A percentile compares a stretch with the other conserved stretches of the same genome.
phyloP scores from a whole-genome alignment of 2,888 invertebrate genomes.

The Quadriops clusia region DNA sequence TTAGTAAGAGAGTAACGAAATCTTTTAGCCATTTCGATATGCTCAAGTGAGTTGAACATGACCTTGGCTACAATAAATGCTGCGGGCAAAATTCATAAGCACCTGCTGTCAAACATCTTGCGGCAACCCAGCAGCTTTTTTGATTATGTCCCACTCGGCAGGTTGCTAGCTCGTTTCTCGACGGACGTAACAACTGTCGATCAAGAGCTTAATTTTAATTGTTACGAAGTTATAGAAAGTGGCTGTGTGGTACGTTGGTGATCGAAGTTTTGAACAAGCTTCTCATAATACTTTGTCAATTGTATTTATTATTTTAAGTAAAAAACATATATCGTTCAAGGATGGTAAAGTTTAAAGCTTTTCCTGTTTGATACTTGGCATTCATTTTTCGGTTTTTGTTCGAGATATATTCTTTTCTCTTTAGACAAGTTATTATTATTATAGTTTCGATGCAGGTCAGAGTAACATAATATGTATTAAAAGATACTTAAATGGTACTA shows the following conservation, averaged over 20 bases:
- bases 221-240: slow-evolving; percentile 36
- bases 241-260: slow-evolving; percentile 32
- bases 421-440: no score
- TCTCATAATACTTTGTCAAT: slow-evolving; percentile 1
- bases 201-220: slow-evolving; percentile 43
- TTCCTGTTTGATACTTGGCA: no score
- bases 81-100: slow-evolving; percentile 46
- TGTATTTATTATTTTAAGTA: no score
- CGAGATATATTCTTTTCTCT: no score
- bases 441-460: no score
- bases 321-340: no score
- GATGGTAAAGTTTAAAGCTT: no score
- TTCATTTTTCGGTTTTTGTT: no score
- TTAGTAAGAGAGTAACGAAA: slow-evolving; percentile 1
- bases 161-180: slow-evolving; percentile 56
- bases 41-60: slow-evolving; percentile 42
- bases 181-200: slow-evolving; percentile 56
- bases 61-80: slow-evolving; percentile 49
- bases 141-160: slow-evolving; percentile 55
- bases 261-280: slow-evolving; percentile 1
- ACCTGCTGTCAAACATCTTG: slow-evolving; percentile 44
- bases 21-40: slow-evolving; percentile 39
- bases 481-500: no score
- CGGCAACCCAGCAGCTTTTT: slow-evolving; percentile 57
- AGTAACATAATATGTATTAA: no score